Evolutionary conservation across 2,797 vertebrate species (phyloP).

Genomic region (Mallotus villosus): DNA sequence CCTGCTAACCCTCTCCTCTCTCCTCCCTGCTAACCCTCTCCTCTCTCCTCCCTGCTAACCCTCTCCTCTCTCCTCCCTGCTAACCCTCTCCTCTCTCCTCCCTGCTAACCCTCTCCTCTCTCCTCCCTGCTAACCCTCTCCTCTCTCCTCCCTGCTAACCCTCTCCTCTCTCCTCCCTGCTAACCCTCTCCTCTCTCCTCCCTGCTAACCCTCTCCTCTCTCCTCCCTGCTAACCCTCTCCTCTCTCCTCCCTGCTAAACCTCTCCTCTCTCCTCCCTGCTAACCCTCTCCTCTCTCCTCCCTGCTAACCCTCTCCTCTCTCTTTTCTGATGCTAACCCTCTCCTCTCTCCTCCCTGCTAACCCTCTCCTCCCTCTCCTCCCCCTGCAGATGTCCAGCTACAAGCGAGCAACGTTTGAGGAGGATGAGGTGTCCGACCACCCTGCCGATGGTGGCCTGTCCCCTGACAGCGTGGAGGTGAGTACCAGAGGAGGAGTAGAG

Average conservation of each 20-base stretch:
- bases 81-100: too few species aligned
- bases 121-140: too few species aligned
- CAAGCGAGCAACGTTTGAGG: constrained; percentile 88
- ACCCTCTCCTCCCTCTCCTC: constrained; percentile 4
- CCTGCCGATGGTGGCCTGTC: constrained; percentile 77
- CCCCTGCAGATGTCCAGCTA: constrained; percentile 90
- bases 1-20: too few species aligned
- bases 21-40: too few species aligned
- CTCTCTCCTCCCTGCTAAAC: not conserved
- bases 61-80: too few species aligned
- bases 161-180: too few species aligned
- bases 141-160: too few species aligned
- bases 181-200: too few species aligned
- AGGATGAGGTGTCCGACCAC: constrained; percentile 84
- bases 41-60: too few species aligned
- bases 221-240: not conserved
- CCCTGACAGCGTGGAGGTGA: constrained; percentile 89
- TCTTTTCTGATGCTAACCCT: not conserved
- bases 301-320: not conserved
- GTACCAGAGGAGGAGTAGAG: constrained; percentile 22
- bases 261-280: not conserved
- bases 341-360: not conserved
- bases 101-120: too few species aligned
- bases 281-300: not conserved
- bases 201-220: not conserved